A percentile compares a stretch with the other conserved stretches of the same genome.
phyloP scores from a whole-genome alignment of 1,140 invertebrate species.

The Papilio aristodemus region DNA sequence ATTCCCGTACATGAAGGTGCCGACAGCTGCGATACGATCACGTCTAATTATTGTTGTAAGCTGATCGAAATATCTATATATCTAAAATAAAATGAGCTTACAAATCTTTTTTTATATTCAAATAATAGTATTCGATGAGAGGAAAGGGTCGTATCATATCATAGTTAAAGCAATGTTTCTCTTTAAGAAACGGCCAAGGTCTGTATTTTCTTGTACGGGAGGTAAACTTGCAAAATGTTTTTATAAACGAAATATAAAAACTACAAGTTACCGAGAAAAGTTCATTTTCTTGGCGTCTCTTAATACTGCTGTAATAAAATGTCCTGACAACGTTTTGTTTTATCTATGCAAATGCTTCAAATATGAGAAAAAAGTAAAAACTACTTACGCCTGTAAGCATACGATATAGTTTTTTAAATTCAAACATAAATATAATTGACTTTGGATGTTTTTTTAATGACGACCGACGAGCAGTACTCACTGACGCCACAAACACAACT shows the following conservation, averaged over 20 bases:
- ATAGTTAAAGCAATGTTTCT: no score
- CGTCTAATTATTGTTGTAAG: constrained; percentile 4
- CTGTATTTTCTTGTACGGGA: background rate
- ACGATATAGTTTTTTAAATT: no score
- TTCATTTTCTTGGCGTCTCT: constrained; percentile 16
- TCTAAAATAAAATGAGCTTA: no score
- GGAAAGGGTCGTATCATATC: no score
- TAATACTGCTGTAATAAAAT: background rate
- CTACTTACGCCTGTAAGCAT: no score
- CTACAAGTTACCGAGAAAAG: background rate
- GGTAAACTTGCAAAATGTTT: background rate
- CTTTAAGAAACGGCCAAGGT: no score
- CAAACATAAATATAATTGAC: no score
- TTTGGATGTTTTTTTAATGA: no score
- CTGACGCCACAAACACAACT: no score
- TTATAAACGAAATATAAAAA: background rate
- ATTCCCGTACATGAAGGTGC: background rate
- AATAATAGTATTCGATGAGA: no score
- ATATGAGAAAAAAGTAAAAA: background rate
- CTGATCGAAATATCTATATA: background rate
- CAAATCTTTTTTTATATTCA: no score
- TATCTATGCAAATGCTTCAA: background rate
- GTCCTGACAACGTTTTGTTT: background rate
- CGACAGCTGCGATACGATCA: background rate
- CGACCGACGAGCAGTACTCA: no score